Evolutionary conservation across 2,797 vertebrate genomes (phyloP).

Genomic region (Miichthys miiuy): DNA sequence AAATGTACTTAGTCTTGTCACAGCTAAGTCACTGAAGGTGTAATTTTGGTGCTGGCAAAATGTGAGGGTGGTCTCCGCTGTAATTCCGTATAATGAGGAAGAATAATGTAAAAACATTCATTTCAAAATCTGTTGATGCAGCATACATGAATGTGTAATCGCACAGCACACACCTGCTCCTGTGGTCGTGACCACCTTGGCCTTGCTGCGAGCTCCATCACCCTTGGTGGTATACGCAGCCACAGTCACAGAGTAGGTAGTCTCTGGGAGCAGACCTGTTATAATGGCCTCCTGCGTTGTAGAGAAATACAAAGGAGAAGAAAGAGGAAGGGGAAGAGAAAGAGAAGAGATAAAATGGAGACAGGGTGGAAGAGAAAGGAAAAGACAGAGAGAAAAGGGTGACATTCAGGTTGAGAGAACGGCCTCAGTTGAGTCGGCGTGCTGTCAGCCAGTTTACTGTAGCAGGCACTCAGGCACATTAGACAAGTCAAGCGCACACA

Average conservation of each 20-base stretch:
- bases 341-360: not conserved
- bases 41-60: not conserved
- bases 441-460: slow-evolving; percentile 14
- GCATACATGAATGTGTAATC: not conserved
- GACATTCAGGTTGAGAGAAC: slow-evolving; percentile 8
- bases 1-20: not conserved
- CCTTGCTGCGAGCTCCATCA: slow-evolving; percentile 95
- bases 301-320: not conserved
- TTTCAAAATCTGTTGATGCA: not conserved
- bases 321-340: not conserved
- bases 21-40: not conserved
- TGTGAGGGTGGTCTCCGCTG: not conserved
- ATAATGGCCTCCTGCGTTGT: slow-evolving; percentile 90
- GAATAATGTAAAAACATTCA: too few species aligned
- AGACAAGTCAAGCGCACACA: slow-evolving; percentile 34
- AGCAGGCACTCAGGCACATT: slow-evolving; percentile 20
- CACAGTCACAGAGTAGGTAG: slow-evolving; percentile 94
- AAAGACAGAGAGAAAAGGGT: slow-evolving; percentile 17
- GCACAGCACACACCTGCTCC: slow-evolving; percentile 90
- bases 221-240: slow-evolving; percentile 96
- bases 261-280: slow-evolving; percentile 92
- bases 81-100: not conserved
- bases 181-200: slow-evolving; percentile 92
- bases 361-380: not conserved
- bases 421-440: slow-evolving; percentile 4